Conservation (phyloP, 1,140 invertebrate genomes). For the Charaxes varanes region DNA sequence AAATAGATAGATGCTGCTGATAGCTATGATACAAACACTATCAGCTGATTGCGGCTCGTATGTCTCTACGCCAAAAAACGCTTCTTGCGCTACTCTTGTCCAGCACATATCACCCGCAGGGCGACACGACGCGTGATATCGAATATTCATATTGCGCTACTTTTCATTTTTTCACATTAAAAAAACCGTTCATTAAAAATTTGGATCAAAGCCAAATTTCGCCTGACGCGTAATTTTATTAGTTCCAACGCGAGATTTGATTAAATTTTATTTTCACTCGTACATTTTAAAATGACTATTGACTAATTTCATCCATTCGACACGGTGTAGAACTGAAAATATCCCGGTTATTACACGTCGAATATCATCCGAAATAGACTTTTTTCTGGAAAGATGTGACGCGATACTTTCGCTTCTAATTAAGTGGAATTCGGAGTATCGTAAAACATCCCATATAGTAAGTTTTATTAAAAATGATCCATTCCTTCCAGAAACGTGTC, state of each 20-base stretch:
- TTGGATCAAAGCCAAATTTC: constrained; percentile 52
- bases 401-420: no score
- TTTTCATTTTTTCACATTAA: constrained; percentile 29
- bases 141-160: constrained; percentile 43
- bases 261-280: constrained; percentile 16
- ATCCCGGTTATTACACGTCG: constrained; percentile 1
- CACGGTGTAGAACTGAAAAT: constrained; percentile 5
- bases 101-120: constrained; percentile 7
- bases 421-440: no score
- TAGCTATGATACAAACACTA: background rate
- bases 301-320: constrained; percentile 13
- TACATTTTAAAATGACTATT: constrained; percentile 14
- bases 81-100: constrained; percentile 1
- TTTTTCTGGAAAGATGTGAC: background rate
- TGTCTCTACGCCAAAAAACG: no score
- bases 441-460: no score
- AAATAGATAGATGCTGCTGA: no score
- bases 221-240: constrained; percentile 32
- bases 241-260: constrained; percentile 24
- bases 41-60: no score
- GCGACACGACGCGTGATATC: constrained; percentile 30
- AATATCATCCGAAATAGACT: constrained; percentile 6
- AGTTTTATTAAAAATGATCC: no score
- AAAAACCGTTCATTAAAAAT: constrained; percentile 47
- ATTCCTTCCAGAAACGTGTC: no score